Base-by-base conservation (phyloP, 2,888 invertebrate species). In the Agrotis ipsilon region DNA sequence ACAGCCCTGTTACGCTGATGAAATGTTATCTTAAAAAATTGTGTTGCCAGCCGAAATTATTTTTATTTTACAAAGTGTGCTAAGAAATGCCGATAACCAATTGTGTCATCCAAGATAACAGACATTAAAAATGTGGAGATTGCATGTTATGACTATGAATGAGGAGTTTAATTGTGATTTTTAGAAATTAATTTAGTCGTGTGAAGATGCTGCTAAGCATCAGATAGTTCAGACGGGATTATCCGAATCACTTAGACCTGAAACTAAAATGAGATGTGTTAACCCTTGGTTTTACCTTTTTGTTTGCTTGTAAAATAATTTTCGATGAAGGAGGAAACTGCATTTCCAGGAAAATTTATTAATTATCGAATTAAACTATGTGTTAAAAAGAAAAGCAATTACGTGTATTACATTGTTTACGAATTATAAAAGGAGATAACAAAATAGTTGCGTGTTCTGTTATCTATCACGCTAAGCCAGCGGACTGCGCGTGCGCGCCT, bases 391-490 rank as follows among this genome's bases (percentile, higher is more conserved):
- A 63, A 78, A 80, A 73, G 52, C 63, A 72, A 68, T 75, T 73
- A 72, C 52, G 55, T 51, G 75, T 67, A 68, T 65, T 63, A 71
- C 69, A 63, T 63, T 83, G 73, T 78, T 73, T 73, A 78, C 71
- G 74, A 84, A 81, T 82, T 78, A 81, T 85, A 87, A 82, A 83
- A 86, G 69, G 73, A 84, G 86, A 87, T 87, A 84, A 87, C 80
- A 83, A 39, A 76, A 83, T 85, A 80, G 79, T 89, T 87, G 90
- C 90, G 89, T 90, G 90, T 78, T 83, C 59, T 81, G 83, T 86
- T 88, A 90, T 90, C 90, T 90, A 89, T 87, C 91, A 84, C 81
- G 87, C 84, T 84, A 84, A 87, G 84, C 85, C 83, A 76, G 66
- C 68, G 76, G 86, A 70, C 75, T 83, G 88, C 88, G 89, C 88